Percentiles rank a stretch among this genome's conserved stretches.
phyloP scores from a whole-genome alignment of 2,888 invertebrate genomes.

The Isotomurus palustris region DNA sequence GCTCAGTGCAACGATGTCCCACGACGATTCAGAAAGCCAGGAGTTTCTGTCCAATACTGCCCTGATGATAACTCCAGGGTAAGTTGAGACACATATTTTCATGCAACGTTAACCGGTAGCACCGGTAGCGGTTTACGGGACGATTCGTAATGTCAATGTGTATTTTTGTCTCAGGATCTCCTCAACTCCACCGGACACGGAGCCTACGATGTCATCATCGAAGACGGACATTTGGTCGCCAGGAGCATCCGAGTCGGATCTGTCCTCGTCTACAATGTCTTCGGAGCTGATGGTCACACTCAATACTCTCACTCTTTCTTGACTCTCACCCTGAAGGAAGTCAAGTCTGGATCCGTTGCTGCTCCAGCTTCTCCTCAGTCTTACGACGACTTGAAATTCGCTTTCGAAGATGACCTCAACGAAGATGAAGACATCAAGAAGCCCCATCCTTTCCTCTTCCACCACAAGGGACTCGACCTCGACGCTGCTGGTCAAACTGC shows the following conservation, averaged over 20 bases:
- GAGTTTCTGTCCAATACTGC: conserved; percentile 29
- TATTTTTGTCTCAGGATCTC: conserved; percentile 34
- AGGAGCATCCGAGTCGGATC: conserved; percentile 35
- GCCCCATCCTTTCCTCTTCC: conserved; percentile 44
- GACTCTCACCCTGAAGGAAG: conserved; percentile 20
- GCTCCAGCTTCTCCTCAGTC: conserved; percentile 36
- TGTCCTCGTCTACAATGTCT: conserved; percentile 35
- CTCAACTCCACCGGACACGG: conserved; percentile 38
- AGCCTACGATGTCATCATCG: conserved; percentile 34
- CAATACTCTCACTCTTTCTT: conserved; percentile 33
- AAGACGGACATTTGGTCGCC: conserved; percentile 28
- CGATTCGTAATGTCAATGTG: too few species aligned
- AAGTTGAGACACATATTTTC: conserved; percentile 15
- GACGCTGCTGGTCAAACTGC: conserved; percentile 31
- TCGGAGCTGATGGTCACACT: conserved; percentile 42
- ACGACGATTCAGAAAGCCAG: conserved; percentile 34
- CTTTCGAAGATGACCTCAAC: conserved; percentile 33
- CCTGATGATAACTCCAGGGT: conserved; percentile 41
- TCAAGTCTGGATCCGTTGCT: conserved; percentile 35
- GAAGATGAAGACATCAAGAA: conserved; percentile 41
- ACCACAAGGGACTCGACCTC: conserved; percentile 34
- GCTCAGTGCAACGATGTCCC: conserved; percentile 34
- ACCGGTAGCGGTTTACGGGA: not conserved
- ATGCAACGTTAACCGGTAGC: not conserved
- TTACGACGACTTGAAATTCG: conserved; percentile 39